Evolutionary conservation across 2,797 vertebrate species (phyloP), one percentile per base, ranked within the genome.

Genomic region (Glyptemys insculpta): DNA sequence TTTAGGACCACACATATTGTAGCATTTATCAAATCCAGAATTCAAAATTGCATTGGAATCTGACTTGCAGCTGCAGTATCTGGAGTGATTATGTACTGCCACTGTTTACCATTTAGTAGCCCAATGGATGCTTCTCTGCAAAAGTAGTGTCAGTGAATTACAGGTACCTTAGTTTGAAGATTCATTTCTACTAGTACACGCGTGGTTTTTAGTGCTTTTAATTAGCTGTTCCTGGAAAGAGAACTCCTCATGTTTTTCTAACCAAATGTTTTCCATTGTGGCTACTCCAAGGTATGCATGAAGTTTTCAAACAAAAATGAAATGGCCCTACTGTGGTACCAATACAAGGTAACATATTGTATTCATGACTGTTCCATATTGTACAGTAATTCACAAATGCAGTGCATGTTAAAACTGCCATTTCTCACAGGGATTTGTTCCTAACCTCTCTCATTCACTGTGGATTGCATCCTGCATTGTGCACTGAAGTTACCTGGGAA

Each of bases 1-100:
- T 95, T 81, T 29, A 49, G 86, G 97, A 92, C 97, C 98, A 97
- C 95, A 92, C 80, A 95, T 16, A 1, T 1, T 0, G 80, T 44
- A 85, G 84, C 78, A 50, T 54, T 95, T 95, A 84, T 57, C 95
- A 91, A 50, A 88, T 47, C 62, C 79, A 76, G 81, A 85, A 89
- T 68, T 86, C 85, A 83, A 59, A 82, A 79, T 19, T 50, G 15
- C 2, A 44, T 62, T 86, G 0, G 2, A 88, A 80, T 88, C 89
- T 85, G 80, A 47, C 21, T 81, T 92, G 88, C 84, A 89, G 41
- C 76, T 82, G 87, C 19, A 49, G 54, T 68, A 25, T 68, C 49
- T 85, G 79, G 12, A 62, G 57, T 52, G 53, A 88, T 41, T 1
- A 10, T 18, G 23, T 0, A 18, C 15, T 84, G 18, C 54, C 62